Conservation (phyloP, 2,113 vertebrate genomes). For the Thryonomys swinderianus region DNA sequence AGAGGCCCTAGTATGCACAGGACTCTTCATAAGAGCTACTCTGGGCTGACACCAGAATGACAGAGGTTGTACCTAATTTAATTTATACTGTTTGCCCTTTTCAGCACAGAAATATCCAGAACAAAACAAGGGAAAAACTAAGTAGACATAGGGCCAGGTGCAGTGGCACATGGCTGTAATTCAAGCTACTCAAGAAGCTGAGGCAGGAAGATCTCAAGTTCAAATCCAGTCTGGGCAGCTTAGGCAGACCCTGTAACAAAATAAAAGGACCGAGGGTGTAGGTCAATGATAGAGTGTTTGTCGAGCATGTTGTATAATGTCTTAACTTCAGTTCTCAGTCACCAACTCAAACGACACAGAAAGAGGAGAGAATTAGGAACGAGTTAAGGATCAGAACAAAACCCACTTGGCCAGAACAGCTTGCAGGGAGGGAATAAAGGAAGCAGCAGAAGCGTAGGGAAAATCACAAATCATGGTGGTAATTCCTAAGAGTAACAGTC, state of each 20-base stretch:
- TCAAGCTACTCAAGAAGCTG: background rate
- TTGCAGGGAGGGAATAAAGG: background rate
- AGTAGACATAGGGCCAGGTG: background rate
- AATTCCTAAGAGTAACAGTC: background rate
- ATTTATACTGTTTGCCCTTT: background rate
- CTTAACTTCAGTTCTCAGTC: no score
- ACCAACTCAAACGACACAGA: no score
- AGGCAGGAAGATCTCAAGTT: background rate
- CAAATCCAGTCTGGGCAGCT: no score
- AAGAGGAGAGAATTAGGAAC: no score
- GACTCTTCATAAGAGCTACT: background rate
- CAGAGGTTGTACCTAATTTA: background rate
- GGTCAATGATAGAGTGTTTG: no score
- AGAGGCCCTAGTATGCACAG: background rate
- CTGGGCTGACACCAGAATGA: background rate
- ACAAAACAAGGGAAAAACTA: background rate
- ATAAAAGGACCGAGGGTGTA: no score
- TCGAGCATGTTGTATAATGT: no score
- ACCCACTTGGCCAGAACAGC: background rate
- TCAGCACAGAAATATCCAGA: conserved; percentile 1
- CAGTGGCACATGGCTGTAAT: background rate
- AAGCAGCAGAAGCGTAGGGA: background rate
- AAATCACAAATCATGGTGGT: background rate
- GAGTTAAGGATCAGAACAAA: background rate
- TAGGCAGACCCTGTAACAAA: no score